These are phyloP conservation scores for Actenoides lindsayi DNA, from an alignment of 2,113 vertebrate genomes.

Conservation along the genomic window DNA sequence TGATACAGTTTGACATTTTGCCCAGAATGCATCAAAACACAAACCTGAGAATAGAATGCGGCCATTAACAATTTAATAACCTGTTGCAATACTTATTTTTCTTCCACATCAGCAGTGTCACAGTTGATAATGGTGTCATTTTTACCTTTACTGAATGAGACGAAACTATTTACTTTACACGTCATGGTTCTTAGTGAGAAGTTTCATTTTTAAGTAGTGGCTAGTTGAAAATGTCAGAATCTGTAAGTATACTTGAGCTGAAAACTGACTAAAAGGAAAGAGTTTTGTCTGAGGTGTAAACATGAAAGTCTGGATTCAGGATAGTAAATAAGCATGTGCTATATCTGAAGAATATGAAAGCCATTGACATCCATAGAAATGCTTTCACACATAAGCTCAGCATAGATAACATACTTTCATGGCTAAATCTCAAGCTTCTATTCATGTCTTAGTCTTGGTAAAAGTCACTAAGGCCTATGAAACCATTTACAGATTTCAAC, in stretches of 20 bases:
- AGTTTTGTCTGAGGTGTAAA: conserved; percentile 15
- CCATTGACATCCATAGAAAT: background rate
- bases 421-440: background rate
- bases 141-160: conserved; percentile 48
- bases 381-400: background rate
- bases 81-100: conserved; percentile 50
- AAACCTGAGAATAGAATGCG: conserved; percentile 58
- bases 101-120: conserved; percentile 45
- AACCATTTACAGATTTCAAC: background rate
- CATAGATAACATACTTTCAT: background rate
- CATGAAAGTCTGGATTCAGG: background rate
- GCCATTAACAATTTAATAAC: conserved; percentile 71
- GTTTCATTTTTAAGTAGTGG: conserved; percentile 9
- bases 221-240: conserved; percentile 23
- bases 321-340: background rate
- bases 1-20: conserved; percentile 63
- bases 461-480: background rate
- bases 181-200: background rate
- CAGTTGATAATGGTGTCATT: conserved; percentile 12
- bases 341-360: background rate
- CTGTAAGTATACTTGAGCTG: background rate
- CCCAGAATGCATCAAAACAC: conserved; percentile 59
- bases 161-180: conserved; percentile 2
- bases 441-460: background rate
- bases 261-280: background rate